Evolutionary conservation across 2,113 vertebrate species (phyloP).

Genomic region (Symphodus melops): DNA sequence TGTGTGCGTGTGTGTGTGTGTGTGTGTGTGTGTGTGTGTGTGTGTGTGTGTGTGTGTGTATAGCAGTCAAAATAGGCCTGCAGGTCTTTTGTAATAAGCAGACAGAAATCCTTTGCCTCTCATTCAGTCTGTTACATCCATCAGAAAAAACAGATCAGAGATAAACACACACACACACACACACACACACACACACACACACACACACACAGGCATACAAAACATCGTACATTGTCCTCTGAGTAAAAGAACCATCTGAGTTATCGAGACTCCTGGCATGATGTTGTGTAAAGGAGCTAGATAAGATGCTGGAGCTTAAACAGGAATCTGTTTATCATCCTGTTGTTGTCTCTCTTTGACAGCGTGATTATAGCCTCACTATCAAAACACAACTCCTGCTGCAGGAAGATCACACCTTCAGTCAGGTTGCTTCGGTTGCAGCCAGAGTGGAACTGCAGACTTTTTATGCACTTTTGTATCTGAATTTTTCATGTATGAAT

Average conservation of each 20-base stretch:
- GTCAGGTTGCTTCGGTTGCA: constrained; percentile 5
- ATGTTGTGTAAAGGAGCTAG: constrained; percentile 7
- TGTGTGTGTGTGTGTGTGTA: constrained; percentile 25
- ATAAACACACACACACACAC: constrained; percentile 24
- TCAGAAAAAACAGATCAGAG: constrained; percentile 62
- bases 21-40: constrained; percentile 17
- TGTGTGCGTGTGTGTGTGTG: constrained; percentile 15
- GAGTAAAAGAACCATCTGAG: neutral
- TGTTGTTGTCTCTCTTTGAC: constrained; percentile 31
- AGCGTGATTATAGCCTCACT: constrained; percentile 6
- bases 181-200: no score
- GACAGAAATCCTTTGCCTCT: constrained; percentile 65
- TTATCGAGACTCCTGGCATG: constrained; percentile 25
- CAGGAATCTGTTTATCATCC: constrained; percentile 50
- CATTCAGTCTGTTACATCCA: constrained; percentile 38
- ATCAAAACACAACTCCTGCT: constrained; percentile 36
- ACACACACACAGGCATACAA: neutral
- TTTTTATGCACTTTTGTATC: neutral
- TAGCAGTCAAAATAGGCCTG: constrained; percentile 69
- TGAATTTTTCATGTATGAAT: neutral
- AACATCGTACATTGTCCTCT: constrained; percentile 19
- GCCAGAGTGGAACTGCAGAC: neutral
- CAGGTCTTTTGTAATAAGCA: constrained; percentile 75
- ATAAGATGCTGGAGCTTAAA: constrained; percentile 10
- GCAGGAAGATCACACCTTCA: constrained; percentile 11